These are phyloP conservation scores for Lasiommata megera DNA, from an alignment of 2,888 invertebrate genomes.

Conservation along the genomic window DNA sequence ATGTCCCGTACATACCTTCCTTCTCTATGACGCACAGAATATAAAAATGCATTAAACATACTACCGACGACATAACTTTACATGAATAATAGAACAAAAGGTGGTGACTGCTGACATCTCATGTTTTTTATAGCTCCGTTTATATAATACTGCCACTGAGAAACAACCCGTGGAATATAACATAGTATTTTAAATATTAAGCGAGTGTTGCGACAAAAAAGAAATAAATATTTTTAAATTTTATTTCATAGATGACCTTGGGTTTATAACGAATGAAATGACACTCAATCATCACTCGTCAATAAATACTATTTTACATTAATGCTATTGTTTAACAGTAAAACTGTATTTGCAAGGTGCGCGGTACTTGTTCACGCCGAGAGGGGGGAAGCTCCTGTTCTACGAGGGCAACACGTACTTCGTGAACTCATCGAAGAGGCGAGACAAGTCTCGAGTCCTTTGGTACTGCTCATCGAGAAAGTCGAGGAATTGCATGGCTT, in stretches of 20 bases:
- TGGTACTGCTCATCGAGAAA: conserved; percentile 65
- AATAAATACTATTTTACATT: too few species aligned
- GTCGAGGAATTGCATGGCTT: conserved; percentile 55
- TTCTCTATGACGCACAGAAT: too few species aligned
- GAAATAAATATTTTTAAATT: too few species aligned
- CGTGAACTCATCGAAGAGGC: conserved; percentile 53
- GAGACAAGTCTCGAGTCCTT: conserved; percentile 47
- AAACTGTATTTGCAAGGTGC: conserved; percentile 43
- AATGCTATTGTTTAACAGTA: conserved; percentile 27
- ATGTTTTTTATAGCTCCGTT: too few species aligned
- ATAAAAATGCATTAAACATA: neutral
- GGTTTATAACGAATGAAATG: too few species aligned
- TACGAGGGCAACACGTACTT: conserved; percentile 61
- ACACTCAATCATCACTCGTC: too few species aligned
- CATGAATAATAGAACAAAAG: conserved; percentile 11
- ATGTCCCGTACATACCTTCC: too few species aligned
- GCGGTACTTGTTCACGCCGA: conserved; percentile 51
- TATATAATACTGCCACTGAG: too few species aligned
- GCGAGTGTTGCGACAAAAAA: too few species aligned
- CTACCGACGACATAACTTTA: conserved; percentile 7
- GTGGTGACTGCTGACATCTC: conserved; percentile 8
- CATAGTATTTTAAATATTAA: too few species aligned
- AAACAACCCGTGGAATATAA: too few species aligned
- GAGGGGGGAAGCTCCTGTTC: conserved; percentile 55
- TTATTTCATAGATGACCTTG: too few species aligned